Evolutionary conservation across 1,140 invertebrate species (phyloP).

Genomic region (Aphaenogaster floridana): DNA sequence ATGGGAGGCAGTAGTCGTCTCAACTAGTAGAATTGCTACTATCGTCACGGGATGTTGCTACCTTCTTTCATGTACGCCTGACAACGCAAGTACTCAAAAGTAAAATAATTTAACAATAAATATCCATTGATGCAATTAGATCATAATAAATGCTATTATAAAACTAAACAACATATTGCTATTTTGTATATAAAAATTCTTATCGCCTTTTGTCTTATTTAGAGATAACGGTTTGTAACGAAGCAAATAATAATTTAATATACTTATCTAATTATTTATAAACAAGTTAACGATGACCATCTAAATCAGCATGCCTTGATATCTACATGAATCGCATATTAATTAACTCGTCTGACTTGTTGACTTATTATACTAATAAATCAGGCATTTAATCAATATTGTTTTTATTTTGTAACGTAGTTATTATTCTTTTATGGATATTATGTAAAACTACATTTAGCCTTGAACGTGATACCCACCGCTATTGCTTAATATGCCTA

Average conservation of each 20-base stretch:
- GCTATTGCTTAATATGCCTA: slow-evolving; percentile 42
- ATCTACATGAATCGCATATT: neutral
- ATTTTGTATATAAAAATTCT: neutral
- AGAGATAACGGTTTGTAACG: neutral
- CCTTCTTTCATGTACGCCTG: neutral
- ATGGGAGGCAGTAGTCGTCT: neutral
- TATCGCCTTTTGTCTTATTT: neutral
- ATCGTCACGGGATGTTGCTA: neutral
- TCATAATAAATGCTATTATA: neutral
- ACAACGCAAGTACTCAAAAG: neutral
- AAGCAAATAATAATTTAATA: slow-evolving; percentile 5
- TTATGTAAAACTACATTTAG: neutral
- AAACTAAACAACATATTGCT: neutral
- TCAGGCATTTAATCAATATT: neutral
- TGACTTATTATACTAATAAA: neutral
- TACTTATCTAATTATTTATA: neutral
- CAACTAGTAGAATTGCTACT: neutral
- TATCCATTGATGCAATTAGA: neutral
- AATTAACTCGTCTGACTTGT: neutral
- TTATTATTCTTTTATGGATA: neutral
- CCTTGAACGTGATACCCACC: slow-evolving; percentile 32
- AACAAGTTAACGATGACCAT: neutral
- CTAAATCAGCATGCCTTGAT: neutral
- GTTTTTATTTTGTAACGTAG: neutral
- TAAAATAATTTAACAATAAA: neutral